These are phyloP conservation scores for Scelioninae gen. 2 DNA, from an alignment of 2,888 invertebrate genomes.

Conservation along the genomic window DNA sequence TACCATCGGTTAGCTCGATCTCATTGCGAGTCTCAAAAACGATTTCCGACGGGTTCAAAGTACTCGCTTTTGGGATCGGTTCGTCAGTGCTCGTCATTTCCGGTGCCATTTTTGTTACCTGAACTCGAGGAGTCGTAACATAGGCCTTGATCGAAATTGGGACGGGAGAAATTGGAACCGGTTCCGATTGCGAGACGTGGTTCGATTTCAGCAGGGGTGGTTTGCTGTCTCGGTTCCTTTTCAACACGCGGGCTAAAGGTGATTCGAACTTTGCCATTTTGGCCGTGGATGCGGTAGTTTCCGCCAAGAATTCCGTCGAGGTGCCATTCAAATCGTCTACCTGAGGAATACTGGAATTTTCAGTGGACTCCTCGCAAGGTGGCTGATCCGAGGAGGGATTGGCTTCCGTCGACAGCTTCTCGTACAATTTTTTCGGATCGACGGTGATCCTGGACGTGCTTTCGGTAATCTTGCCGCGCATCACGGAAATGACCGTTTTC, in stretches of 20 bases:
- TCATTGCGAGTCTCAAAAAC: slow-evolving; percentile 45
- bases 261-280: slow-evolving; percentile 50
- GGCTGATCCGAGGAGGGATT: slow-evolving; percentile 20
- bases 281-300: not conserved
- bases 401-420: slow-evolving; percentile 21
- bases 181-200: too few relatives aligned
- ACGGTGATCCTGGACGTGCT: slow-evolving; percentile 54
- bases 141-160: slow-evolving; percentile 46
- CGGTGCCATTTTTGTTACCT: too few relatives aligned
- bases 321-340: not conserved
- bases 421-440: slow-evolving; percentile 44
- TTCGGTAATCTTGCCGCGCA: slow-evolving; percentile 58
- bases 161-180: too few relatives aligned
- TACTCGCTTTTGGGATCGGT: slow-evolving; percentile 15
- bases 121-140: slow-evolving; percentile 40
- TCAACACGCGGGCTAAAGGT: slow-evolving; percentile 41
- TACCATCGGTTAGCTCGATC: slow-evolving; percentile 22
- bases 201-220: slow-evolving; percentile 4
- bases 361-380: slow-evolving; percentile 38
- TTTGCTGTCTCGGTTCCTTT: slow-evolving; percentile 38
- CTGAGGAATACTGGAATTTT: slow-evolving; percentile 4
- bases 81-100: too few relatives aligned
- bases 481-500: slow-evolving; percentile 55
- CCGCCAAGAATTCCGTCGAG: slow-evolving; percentile 35
- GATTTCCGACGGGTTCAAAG: slow-evolving; percentile 45